Percentiles rank a stretch among this genome's conserved stretches.
These are phyloP conservation scores for Theocolax elegans DNA, from an alignment of 1,140 invertebrate species.

Conservation along the genomic window DNA sequence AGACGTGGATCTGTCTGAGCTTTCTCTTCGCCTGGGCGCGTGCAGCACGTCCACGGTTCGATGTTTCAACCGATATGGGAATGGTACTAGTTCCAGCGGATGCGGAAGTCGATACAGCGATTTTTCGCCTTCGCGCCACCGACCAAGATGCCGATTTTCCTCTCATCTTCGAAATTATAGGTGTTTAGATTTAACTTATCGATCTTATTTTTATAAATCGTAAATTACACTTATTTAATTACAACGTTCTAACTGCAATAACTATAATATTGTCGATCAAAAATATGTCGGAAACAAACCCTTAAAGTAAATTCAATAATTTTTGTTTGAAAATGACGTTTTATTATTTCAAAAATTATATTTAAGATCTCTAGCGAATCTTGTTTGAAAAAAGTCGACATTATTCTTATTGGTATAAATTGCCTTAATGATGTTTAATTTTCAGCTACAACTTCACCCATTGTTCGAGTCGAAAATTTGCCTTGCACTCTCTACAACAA, in stretches of 20 bases:
- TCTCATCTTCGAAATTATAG: constrained; percentile 81
- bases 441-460: constrained; percentile 74
- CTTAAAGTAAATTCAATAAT: constrained; percentile 8
- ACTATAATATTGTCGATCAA: no score
- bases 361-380: no score
- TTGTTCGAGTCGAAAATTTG: constrained; percentile 80
- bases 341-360: no score
- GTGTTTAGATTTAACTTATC: constrained; percentile 53
- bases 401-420: no score
- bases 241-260: no score
- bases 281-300: no score
- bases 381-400: no score
- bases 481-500: constrained; percentile 86
- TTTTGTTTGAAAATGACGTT: no score
- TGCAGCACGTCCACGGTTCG: constrained; percentile 79
- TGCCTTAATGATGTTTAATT: no score
- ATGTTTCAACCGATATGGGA: constrained; percentile 82
- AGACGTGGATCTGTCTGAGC: constrained; percentile 63
- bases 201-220: no score
- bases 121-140: constrained; percentile 86
- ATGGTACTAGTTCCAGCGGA: constrained; percentile 84
- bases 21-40: constrained; percentile 58
- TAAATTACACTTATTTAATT: no score
- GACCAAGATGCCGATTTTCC: constrained; percentile 90
- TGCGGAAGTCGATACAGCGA: constrained; percentile 82